Evolutionary conservation across 2,888 invertebrate genomes (phyloP), one percentile per base, ranked within the genome.

Genomic region (Leptinotarsa rubiginosa): DNA sequence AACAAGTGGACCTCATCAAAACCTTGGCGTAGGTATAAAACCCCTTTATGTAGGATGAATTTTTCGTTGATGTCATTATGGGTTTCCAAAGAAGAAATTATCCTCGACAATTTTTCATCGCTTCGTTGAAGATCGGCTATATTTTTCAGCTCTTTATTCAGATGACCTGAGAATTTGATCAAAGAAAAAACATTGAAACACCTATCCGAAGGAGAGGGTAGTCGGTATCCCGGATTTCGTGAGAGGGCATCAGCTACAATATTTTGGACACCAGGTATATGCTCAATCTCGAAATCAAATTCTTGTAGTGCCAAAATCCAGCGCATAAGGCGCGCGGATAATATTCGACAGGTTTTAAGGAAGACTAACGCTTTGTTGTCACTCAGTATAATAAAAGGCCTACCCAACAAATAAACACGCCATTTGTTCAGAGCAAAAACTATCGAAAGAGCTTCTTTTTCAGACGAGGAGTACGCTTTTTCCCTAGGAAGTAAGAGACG

Each of bases 361-460:
- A 50, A 50, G 50, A 50, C n/a, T 50, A 50, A 50, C 50, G n/a
- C 50, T 50, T 50, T 50, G 50, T 50, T 50, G 50, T 50, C 50
- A n/a, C 50, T 50, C 50, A 50, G n/a, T 50, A n/a, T 50, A 50
- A 50, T 50, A 7, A 50, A 50, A 50, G n/a, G n/a, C 50, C 50
- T 50, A 50, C 50, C 50, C n/a, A 50, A 50, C 50, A 50, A 50
- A 50, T n/a, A n/a, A 50, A 50, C 50, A n/a, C 50, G 25, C 5
- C 25, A 50, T 50, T n/a, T 50, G 50, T 50, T 50, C 50, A 50
- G n/a, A 10, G 50, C 50, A n/a, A 50, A n/a, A 50, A 50, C n/a
- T 50, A n/a, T 47, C 13, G 47, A 15, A 47, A 47, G 15, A 10
- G 47, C 47, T 47, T 47, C 47, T 10, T 47, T 47, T 13, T 47